Conservation (phyloP, 2,113 vertebrate species). For the Nymphicus hollandicus region DNA sequence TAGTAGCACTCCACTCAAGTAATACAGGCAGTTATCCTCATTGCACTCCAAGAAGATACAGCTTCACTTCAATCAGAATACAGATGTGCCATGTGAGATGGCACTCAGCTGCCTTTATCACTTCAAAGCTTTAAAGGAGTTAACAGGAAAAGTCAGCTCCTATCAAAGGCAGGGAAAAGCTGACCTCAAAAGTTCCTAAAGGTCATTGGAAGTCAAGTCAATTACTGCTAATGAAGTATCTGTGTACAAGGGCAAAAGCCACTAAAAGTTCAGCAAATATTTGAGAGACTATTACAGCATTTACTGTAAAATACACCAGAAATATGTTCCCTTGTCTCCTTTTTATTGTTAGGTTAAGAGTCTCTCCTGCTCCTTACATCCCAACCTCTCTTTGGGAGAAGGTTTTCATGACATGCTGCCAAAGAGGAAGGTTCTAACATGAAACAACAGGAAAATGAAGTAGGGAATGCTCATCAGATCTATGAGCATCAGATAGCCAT, state of each 20-base stretch:
- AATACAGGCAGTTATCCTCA: not conserved
- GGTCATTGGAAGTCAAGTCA: not conserved
- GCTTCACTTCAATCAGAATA: not conserved
- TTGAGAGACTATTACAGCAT: not conserved
- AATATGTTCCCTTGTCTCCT: not conserved
- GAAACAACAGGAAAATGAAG: not conserved
- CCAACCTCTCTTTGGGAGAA: not conserved
- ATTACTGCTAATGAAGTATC: not conserved
- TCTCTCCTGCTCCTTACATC: not conserved
- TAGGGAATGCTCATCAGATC: not conserved
- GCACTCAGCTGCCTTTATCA: not conserved
- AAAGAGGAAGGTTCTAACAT: not conserved
- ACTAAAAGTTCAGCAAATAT: not conserved
- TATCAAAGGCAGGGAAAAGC: not conserved
- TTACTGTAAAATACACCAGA: not conserved
- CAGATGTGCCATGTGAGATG: accelerated
- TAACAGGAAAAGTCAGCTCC: not conserved
- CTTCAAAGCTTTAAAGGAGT: not conserved
- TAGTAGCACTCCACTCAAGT: not conserved
- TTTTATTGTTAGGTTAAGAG: not conserved
- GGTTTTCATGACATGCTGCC: not conserved
- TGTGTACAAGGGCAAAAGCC: not conserved
- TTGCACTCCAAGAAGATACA: not conserved
- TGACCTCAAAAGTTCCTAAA: not conserved
- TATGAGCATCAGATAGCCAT: not conserved